These are phyloP conservation scores for Dipodomys stephensi DNA, from an alignment of 2,113 vertebrate species.

Conservation along the genomic window DNA sequence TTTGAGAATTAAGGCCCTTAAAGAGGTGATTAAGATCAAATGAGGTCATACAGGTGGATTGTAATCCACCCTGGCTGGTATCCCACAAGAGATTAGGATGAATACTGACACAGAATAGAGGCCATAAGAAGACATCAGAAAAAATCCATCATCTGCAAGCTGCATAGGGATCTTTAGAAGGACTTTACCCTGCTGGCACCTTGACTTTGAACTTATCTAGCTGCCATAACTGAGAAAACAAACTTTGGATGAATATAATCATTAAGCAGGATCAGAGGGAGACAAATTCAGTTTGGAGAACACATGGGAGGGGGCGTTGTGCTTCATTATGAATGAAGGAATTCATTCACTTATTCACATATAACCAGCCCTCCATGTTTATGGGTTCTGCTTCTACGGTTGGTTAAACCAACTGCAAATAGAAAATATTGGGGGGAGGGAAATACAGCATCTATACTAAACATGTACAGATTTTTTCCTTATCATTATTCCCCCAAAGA, in stretches of 20 bases:
- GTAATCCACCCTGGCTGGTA: not conserved
- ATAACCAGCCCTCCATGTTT: not conserved
- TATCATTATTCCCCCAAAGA: not conserved
- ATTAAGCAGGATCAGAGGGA: not conserved
- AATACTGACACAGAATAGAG: not conserved
- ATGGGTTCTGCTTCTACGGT: not conserved
- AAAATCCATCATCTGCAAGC: fast-evolving
- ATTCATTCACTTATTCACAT: not conserved
- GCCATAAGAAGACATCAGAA: not conserved
- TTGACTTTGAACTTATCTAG: not conserved
- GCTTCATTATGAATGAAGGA: not conserved
- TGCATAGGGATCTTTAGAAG: not conserved
- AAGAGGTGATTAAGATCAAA: not conserved
- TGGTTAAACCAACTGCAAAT: not conserved
- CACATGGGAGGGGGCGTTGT: not conserved
- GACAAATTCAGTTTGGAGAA: not conserved
- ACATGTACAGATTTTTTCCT: not conserved
- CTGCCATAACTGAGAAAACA: constrained; percentile 6
- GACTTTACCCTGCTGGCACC: not conserved
- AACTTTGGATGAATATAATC: not conserved
- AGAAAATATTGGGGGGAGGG: not conserved
- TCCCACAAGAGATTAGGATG: not conserved
- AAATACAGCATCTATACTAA: not conserved
- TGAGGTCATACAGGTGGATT: not conserved
- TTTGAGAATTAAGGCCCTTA: not conserved